Evolutionary conservation across 2,113 vertebrate genomes (phyloP), one percentile per base, ranked within the genome.

Genomic region (Myotis brandtii): DNA sequence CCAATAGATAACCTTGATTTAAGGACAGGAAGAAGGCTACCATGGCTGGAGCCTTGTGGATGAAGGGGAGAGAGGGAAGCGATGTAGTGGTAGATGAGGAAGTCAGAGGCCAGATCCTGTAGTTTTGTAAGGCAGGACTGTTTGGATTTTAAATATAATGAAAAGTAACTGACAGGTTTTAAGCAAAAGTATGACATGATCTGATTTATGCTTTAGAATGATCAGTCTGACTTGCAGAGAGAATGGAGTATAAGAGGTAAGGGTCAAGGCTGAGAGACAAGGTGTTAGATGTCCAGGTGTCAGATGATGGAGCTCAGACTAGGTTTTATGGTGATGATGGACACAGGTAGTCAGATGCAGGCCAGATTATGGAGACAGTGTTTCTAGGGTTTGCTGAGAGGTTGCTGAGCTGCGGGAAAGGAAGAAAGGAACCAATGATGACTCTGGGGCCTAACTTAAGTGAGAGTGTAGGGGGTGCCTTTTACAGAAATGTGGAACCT

Each of bases 31-130:
- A 76, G 67, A 64, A 76, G 37, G 32, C 12, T 73, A 4, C 12
- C 32, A 6, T 77, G 52, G 6, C 43, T 84, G 52, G 20, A 62
- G 25, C 3, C 23, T 62, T n/a, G 1, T n/a, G 2, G 23, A 30
- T 40, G 37, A 59, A 1, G 4, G 76, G 3, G 7, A 23, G 1
- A 21, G 11, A 91, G 11, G 18, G 0, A 52, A 11, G 40, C 21
- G 9, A 0, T 9, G 0, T 2, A n/a, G 16, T 6, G 25, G 8
- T 3, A 25, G 27, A 23, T 12, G 2, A 46, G 32, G 40, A 20
- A n/a, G 52, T 34, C 48, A 54, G 21, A 12, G 18, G 6, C 2
- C 27, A n/a, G 14, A 5, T 67, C 5, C 3, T 46, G 2, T 0
- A 43, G 11, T 32, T 43, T 56, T 43, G 0, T 13, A 25, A 6